Conservation (phyloP, 53 echinoderm and acorn worm species). For the Echinometra lucunter region DNA sequence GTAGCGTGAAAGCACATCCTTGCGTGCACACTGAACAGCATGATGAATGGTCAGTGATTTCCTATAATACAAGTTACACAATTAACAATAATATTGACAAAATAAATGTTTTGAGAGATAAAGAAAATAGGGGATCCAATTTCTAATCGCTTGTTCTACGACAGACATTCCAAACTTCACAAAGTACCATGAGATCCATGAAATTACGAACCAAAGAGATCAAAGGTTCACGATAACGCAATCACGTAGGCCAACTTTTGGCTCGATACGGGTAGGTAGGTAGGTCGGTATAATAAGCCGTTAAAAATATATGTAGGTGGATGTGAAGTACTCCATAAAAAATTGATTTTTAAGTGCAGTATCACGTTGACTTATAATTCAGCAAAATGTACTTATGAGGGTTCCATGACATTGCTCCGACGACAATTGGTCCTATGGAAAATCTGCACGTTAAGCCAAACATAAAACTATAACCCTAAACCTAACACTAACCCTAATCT, state of each 20-base stretch:
- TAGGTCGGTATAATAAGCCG: no score
- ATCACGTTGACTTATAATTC: background rate
- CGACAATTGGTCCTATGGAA: no score
- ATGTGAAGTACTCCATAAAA: background rate
- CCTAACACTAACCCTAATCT: no score
- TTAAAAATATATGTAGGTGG: background rate
- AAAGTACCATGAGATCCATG: no score
- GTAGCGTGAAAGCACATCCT: no score
- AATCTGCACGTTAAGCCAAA: no score
- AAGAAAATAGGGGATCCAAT: background rate
- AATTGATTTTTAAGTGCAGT: background rate
- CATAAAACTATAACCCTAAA: no score
- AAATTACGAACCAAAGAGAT: background rate
- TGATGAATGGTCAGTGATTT: background rate
- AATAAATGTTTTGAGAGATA: background rate
- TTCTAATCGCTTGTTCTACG: background rate
- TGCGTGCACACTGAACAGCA: background rate
- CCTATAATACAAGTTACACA: background rate
- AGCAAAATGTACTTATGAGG: no score
- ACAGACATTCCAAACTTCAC: background rate
- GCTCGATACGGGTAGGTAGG: background rate
- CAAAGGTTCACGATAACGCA: background rate
- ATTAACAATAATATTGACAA: slow-evolving; percentile 7
- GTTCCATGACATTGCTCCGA: no score
- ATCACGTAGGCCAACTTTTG: slow-evolving; percentile 19